A percentile compares a stretch with the other conserved stretches of the same genome.
Evolutionary conservation across 1,140 invertebrate genomes (phyloP).

Genomic region (Eubasilissa regina): DNA sequence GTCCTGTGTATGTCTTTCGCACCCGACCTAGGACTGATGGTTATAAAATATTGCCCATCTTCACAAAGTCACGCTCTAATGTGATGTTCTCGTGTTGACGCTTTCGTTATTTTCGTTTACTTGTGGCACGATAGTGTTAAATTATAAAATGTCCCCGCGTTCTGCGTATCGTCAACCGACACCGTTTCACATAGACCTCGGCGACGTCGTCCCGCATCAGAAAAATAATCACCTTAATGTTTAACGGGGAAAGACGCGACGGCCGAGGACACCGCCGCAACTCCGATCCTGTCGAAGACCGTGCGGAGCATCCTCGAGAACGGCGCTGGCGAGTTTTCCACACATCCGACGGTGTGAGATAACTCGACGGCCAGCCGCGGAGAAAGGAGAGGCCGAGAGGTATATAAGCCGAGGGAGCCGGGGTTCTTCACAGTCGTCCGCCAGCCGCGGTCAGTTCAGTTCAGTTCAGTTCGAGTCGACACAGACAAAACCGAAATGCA

Average conservation of each 20-base stretch:
- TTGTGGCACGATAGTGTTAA: not conserved
- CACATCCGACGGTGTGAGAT: slow-evolving; percentile 1
- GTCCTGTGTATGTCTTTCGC: too few species aligned
- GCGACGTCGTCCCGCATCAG: too few species aligned
- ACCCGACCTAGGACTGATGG: not conserved
- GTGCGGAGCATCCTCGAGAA: not conserved
- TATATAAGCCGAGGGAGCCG: slow-evolving; percentile 7
- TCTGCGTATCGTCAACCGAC: too few species aligned
- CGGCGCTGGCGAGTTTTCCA: too few species aligned
- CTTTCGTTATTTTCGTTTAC: too few species aligned
- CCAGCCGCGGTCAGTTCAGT: slow-evolving; percentile 11
- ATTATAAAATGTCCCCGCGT: not conserved
- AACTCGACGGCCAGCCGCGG: not conserved
- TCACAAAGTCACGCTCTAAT: too few species aligned
- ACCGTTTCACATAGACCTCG: too few species aligned
- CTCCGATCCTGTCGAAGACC: not conserved
- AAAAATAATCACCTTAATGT: too few species aligned
- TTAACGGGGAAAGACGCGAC: too few species aligned
- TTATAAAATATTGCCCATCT: too few species aligned
- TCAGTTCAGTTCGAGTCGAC: slow-evolving; percentile 11
- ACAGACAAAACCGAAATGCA: slow-evolving; percentile 17
- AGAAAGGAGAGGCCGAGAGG: slow-evolving; percentile 8
- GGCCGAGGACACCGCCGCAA: not conserved
- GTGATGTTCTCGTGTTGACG: too few species aligned
- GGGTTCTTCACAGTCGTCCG: not conserved